Evolutionary conservation across 1,140 invertebrate genomes (phyloP), one percentile per base, ranked within the genome.

Genomic region (Drosophila insularis): DNA sequence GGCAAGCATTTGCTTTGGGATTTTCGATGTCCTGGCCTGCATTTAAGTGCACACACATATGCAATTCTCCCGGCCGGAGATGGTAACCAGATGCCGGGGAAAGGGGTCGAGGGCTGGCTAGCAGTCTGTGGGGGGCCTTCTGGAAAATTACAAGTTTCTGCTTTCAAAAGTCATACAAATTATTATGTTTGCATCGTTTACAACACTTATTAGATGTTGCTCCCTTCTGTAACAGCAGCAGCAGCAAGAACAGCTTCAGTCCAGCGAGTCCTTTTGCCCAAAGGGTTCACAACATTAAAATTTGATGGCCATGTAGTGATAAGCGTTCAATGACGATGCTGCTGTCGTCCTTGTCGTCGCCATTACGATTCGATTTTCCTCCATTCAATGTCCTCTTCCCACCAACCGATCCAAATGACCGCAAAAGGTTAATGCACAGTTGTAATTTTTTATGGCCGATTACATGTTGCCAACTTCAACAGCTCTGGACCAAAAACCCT

Each of bases 121-220:
- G 40, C 27, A 13, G 50, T 19, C 13, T 13, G 17, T 6, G 61
- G 50, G 61, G 50, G 66, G 59, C 40, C 73, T 59, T 65, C 80
- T 89, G 84, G 64, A 89, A 89, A 89, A 89, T 87, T 89, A 89
- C 84, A 89, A 78, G 84, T 89, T 89, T 89, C 84, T 81, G 84
- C 84, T 89, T 89, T 89, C 84, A 89, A 64, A 89, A 89, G 80
- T 89, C 84, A 78, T 89, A 89, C 80, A 89, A 89, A 89, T 89
- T 89, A 89, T 89, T 89, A 89, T 89, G 84, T 89, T 89, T 89
- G 76, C 80, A 80, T 89, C 84, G 84, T 81, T 89, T 89, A 89
- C 84, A 87, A 89, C 82, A 87, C 82, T 86, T 86, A 86, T 86
- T 87, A 86, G 79, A 87, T 86, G 74, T 85, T 75, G 71, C 65